phyloP scores from a whole-genome alignment of 1,140 invertebrate genomes.

The Solenopsis fugax region DNA sequence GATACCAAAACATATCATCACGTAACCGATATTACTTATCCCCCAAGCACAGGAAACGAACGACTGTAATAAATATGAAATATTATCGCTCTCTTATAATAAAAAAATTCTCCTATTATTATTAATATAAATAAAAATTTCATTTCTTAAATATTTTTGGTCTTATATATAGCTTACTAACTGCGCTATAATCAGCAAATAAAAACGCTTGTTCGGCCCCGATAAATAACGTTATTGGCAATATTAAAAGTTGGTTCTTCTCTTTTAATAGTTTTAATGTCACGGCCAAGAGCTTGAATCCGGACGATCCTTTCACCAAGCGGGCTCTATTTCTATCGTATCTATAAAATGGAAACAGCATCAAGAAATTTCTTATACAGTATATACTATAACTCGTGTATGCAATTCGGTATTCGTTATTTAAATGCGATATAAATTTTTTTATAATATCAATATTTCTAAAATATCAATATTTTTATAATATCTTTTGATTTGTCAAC shows the following conservation, averaged over 20 bases:
- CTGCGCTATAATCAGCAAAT: slow-evolving; percentile 95
- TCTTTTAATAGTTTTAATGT: slow-evolving; percentile 92
- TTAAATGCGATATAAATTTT: too few relatives aligned
- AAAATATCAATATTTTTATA: too few relatives aligned
- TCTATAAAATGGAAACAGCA: slow-evolving; percentile 68
- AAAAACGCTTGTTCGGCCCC: slow-evolving; percentile 97
- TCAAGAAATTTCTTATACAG: slow-evolving; percentile 12
- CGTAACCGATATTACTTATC: slow-evolving; percentile 95
- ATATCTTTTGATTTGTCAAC: too few relatives aligned
- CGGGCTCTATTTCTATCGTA: slow-evolving; percentile 84
- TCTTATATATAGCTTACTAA: slow-evolving; percentile 84
- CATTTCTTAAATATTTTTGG: background rate
- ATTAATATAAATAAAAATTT: background rate
- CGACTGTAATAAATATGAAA: slow-evolving; percentile 88
- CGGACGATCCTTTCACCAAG: slow-evolving; percentile 84
- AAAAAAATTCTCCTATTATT: slow-evolving; percentile 13
- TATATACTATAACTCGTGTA: background rate
- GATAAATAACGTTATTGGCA: slow-evolving; percentile 97
- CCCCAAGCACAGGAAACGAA: slow-evolving; percentile 96
- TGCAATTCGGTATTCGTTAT: background rate
- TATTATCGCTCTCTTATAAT: background rate
- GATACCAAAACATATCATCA: slow-evolving; percentile 96
- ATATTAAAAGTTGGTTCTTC: slow-evolving; percentile 93
- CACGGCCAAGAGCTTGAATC: slow-evolving; percentile 91
- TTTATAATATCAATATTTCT: too few relatives aligned